These are phyloP conservation scores for Parauchenoglanis punctatus DNA, from an alignment of 2,797 vertebrate genomes.

Conservation along the genomic window DNA sequence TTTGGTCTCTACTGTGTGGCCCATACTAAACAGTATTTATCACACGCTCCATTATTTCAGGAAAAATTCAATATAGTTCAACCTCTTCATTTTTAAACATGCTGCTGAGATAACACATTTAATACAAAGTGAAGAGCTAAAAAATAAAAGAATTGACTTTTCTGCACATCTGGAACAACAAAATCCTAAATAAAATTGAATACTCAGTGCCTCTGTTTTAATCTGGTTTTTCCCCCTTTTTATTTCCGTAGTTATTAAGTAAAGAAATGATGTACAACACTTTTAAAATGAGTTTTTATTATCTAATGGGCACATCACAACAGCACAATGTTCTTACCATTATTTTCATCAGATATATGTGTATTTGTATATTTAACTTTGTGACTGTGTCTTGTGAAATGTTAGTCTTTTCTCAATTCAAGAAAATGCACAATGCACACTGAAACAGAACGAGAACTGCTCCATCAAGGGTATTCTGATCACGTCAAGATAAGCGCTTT, in stretches of 20 bases:
- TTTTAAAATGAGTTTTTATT: slow-evolving; percentile 55
- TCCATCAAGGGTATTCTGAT: slow-evolving; percentile 45
- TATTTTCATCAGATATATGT: slow-evolving; percentile 29
- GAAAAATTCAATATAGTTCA: slow-evolving; percentile 71
- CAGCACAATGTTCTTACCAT: slow-evolving; percentile 34
- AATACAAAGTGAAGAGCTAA: slow-evolving; percentile 84
- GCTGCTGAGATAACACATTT: slow-evolving; percentile 79
- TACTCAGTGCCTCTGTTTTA: slow-evolving; percentile 79
- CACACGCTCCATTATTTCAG: slow-evolving; percentile 72
- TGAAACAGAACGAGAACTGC: slow-evolving; percentile 36
- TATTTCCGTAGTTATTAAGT: neutral
- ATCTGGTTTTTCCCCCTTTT: slow-evolving; percentile 55
- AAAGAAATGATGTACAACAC: slow-evolving; percentile 15
- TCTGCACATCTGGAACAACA: slow-evolving; percentile 98
- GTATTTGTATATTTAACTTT: slow-evolving; percentile 10
- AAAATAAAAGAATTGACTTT: slow-evolving; percentile 90
- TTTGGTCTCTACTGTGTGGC: slow-evolving; percentile 62
- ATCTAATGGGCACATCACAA: slow-evolving; percentile 46
- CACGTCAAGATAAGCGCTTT: slow-evolving; percentile 40
- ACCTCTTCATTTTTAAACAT: slow-evolving; percentile 77
- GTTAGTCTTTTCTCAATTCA: slow-evolving; percentile 26
- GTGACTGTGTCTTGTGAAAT: slow-evolving; percentile 31
- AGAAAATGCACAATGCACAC: slow-evolving; percentile 45
- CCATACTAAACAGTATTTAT: slow-evolving; percentile 81
- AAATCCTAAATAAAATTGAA: slow-evolving; percentile 99